Evolutionary conservation across 2,888 invertebrate species (phyloP).

Genomic region (Fragum sueziense): DNA sequence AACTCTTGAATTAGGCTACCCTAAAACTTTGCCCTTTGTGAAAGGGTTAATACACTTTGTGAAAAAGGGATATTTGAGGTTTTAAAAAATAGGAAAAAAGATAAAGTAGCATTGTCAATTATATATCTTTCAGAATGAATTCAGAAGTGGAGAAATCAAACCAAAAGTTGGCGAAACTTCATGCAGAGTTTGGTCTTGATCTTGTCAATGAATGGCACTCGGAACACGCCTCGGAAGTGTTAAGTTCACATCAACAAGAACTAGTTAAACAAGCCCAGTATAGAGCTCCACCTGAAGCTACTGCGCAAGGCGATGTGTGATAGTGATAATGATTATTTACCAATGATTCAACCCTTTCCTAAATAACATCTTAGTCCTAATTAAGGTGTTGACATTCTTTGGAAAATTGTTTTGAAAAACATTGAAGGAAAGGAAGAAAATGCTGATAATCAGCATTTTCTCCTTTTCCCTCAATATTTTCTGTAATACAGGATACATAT

Average conservation of each 20-base stretch:
- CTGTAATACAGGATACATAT: too few species aligned
- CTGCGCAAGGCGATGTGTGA: conserved; percentile 1
- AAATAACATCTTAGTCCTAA: too few species aligned
- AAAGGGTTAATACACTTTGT: neutral
- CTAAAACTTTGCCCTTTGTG: neutral
- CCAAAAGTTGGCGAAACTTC: conserved; percentile 68
- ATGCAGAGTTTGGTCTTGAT: conserved; percentile 74
- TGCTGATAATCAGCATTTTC: too few species aligned
- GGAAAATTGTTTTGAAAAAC: too few species aligned
- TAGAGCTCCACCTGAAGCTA: conserved; percentile 2
- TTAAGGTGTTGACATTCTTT: too few species aligned
- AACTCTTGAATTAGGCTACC: neutral
- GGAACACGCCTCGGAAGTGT: conserved; percentile 77
- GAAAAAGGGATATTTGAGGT: too few species aligned
- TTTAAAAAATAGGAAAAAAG: too few species aligned
- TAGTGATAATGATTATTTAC: neutral
- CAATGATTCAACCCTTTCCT: too few species aligned
- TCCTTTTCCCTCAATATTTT: too few species aligned
- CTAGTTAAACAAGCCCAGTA: conserved; percentile 60
- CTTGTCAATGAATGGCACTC: conserved; percentile 74
- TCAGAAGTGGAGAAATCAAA: conserved; percentile 74
- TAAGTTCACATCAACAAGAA: conserved; percentile 62
- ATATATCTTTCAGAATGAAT: conserved; percentile 71
- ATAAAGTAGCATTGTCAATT: conserved; percentile 29
- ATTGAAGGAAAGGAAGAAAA: too few species aligned